Evolutionary conservation across 2,888 invertebrate species (phyloP).

Genomic region (Drosophila demipolita): DNA sequence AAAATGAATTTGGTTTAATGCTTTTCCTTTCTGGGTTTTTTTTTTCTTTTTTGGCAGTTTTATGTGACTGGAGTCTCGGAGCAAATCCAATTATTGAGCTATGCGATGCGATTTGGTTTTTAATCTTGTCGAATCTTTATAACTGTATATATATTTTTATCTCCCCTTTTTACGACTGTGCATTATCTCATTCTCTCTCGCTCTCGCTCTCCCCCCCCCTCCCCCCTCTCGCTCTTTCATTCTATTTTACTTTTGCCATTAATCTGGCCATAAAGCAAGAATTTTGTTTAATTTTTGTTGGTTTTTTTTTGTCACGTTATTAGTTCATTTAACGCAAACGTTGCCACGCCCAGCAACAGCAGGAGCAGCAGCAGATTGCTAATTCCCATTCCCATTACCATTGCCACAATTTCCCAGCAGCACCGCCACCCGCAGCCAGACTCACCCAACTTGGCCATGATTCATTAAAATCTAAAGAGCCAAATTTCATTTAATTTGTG

Average conservation of each 20-base stretch:
- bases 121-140: constrained; percentile 40
- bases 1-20: constrained; percentile 54
- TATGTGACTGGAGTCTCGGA: constrained; percentile 28
- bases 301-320: constrained; percentile 27
- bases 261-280: constrained; percentile 65
- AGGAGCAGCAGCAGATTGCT: constrained; percentile 33
- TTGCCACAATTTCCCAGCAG: constrained; percentile 6
- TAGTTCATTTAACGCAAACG: constrained; percentile 55
- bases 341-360: constrained; percentile 35
- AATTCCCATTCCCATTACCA: constrained; percentile 13
- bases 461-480: constrained; percentile 76
- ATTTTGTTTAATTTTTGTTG: constrained; percentile 32
- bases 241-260: constrained; percentile 46
- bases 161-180: constrained; percentile 60
- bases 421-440: not conserved
- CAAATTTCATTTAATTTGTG: constrained; percentile 67
- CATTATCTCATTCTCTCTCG: constrained; percentile 23
- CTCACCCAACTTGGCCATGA: constrained; percentile 42
- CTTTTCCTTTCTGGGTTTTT: constrained; percentile 42
- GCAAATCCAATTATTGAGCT: constrained; percentile 58
- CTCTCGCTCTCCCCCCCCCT: constrained; percentile 3
- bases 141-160: constrained; percentile 39
- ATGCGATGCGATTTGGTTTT: constrained; percentile 46
- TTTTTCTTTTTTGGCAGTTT: constrained; percentile 43
- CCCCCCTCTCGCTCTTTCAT: not conserved